Evolutionary conservation across 2,113 vertebrate species (phyloP), one percentile per base, ranked within the genome.

Genomic region (Emydura subglobosa): DNA sequence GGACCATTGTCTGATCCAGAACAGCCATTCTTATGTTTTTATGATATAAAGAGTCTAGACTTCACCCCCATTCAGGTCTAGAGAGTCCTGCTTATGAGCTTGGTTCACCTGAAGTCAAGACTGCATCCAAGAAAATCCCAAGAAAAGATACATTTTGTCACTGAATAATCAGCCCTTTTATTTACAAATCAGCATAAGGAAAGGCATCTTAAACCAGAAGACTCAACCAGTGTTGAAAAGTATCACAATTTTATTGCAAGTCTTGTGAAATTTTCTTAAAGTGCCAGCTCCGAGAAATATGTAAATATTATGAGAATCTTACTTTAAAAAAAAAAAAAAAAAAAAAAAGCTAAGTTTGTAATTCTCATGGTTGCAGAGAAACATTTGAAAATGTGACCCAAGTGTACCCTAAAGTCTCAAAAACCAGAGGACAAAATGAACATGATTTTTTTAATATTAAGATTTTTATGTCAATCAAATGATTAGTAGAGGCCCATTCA

Each of bases 391-490:
- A 55, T 49, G 10, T 0, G 0, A 78, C 29, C 87, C n/a, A 72
- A 39, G 34, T 39, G 65, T 22, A 39, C 21, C n/a, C 88, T 79
- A 78, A 92, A 92, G 61, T 82, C 25, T 88, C 72, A 92, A 85
- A 61, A 39, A 82, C 5, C 55, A 92, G 92, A 91, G 0, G 87
- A 50, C 85, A 72, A 72, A 39, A 39, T 39, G 16, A n/a, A n/a
- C 31, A 34, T n/a, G 16, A 72, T 39, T 22, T 27, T 59, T n/a
- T 72, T 72, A 39, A 72, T 39, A 8, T 39, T 39, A 39, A n/a
- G 19, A 82, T 85, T n/a, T 53, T 53, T 83, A 95, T 95, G 76
- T n/a, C 57, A 31, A 31, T 61, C 12, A 85, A 51, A 29, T 9
- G 19, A 27, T 19, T 81, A 74, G 53, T 49, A 39, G 34, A 17